Percentiles rank a stretch among this genome's conserved stretches.
Evolutionary conservation across 2,888 invertebrate species (phyloP).

Genomic region (Chrysotoxum bicinctum): DNA sequence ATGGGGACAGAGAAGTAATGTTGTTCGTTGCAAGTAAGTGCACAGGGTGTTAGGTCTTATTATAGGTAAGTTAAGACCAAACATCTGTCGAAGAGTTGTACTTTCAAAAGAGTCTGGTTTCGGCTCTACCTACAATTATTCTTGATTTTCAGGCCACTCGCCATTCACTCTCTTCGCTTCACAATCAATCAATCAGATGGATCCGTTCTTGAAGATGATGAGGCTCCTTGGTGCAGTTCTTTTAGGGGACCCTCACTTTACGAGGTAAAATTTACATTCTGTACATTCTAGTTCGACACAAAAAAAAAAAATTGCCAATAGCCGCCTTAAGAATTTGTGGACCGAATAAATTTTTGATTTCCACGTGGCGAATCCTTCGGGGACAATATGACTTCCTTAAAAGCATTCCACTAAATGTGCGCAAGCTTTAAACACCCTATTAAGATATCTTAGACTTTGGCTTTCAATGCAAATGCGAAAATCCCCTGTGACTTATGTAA

Average conservation of each 20-base stretch:
- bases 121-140: too few species aligned
- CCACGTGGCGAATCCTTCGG: not conserved
- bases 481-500: constrained; percentile 34
- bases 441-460: not conserved
- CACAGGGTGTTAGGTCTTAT: not conserved
- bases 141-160: too few species aligned
- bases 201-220: too few species aligned
- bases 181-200: too few species aligned
- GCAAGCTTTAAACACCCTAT: not conserved
- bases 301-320: not conserved
- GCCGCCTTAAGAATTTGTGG: not conserved
- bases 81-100: too few species aligned
- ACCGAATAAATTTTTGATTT: not conserved
- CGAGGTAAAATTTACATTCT: too few species aligned
- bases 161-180: too few species aligned
- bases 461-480: not conserved
- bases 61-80: too few species aligned
- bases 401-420: not conserved
- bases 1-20: not conserved
- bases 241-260: too few species aligned
- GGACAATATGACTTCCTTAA: not conserved
- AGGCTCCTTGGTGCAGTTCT: too few species aligned
- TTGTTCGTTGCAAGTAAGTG: not conserved
- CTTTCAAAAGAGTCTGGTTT: too few species aligned
- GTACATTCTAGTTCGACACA: too few species aligned